Conservation (phyloP, 2,797 vertebrate genomes). For the Gastrophryne carolinensis region DNA sequence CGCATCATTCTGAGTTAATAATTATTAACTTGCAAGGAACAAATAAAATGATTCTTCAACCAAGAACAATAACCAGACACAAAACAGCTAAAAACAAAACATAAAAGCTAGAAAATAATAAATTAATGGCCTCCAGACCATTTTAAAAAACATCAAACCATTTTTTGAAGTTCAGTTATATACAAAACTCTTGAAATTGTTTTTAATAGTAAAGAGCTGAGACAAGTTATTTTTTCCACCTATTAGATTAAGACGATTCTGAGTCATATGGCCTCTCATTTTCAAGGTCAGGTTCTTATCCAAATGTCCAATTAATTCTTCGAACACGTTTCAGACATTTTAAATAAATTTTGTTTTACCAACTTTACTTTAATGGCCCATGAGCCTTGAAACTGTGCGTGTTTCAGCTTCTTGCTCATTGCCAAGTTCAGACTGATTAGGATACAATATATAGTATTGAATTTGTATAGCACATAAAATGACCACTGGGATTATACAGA, state of each 20-base stretch:
- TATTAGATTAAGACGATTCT: constrained; percentile 4
- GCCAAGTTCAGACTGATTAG: neutral
- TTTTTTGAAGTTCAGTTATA: too few relatives aligned
- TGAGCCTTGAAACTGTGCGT: neutral
- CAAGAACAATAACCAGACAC: too few relatives aligned
- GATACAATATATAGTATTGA: neutral
- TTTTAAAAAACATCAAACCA: too few relatives aligned
- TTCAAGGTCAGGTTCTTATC: neutral
- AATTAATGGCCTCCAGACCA: too few relatives aligned
- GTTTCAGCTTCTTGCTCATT: neutral
- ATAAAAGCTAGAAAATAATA: too few relatives aligned
- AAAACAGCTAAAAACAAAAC: too few relatives aligned
- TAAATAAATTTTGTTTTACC: neutral
- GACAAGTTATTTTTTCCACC: neutral
- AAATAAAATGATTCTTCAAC: too few relatives aligned
- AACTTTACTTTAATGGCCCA: neutral
- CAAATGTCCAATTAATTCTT: constrained; percentile 16
- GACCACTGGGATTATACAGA: neutral
- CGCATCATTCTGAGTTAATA: too few relatives aligned
- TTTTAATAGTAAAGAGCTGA: neutral
- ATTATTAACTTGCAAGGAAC: too few relatives aligned
- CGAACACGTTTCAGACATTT: neutral
- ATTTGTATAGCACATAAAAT: neutral
- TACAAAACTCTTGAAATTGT: too few relatives aligned
- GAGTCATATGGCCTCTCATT: neutral